These are phyloP conservation scores for Hydractinia symbiolongicarpus DNA, from an alignment of 30 jellyfish, hydroid and myxozoan genomes.

Conservation along the genomic window DNA sequence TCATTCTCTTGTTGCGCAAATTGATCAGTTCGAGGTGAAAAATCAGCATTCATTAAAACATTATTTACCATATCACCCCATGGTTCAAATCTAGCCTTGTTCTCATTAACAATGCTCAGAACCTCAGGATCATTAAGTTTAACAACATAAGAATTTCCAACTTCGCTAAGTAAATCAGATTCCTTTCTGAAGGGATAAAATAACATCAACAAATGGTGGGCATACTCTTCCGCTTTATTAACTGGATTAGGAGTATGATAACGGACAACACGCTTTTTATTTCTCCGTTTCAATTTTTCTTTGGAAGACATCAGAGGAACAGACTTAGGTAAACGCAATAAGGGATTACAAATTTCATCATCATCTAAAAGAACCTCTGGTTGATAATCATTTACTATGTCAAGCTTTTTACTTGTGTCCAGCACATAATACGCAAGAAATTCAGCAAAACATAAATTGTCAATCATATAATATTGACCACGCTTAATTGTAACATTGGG, in stretches of 20 bases:
- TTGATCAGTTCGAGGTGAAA: not conserved
- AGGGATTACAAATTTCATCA: not conserved
- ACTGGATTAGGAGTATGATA: too few relatives aligned
- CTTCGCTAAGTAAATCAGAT: too few relatives aligned
- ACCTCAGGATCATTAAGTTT: not conserved
- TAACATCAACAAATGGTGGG: too few relatives aligned
- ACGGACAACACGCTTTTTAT: too few relatives aligned
- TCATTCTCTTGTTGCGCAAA: not conserved
- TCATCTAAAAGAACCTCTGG: conserved; percentile 15
- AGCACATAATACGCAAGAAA: conserved; percentile 17
- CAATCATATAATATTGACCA: conserved; percentile 15
- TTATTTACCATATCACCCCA: conserved; percentile 10
- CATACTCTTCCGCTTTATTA: too few relatives aligned
- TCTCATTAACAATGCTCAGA: not conserved
- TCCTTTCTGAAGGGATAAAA: too few relatives aligned
- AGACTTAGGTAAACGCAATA: not conserved
- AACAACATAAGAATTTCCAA: too few relatives aligned
- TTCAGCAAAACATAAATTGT: conserved; percentile 25
- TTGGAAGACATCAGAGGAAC: too few relatives aligned
- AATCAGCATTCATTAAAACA: conserved; percentile 1
- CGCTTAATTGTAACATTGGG: conserved; percentile 13
- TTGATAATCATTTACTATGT: conserved; percentile 11
- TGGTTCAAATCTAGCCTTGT: conserved; percentile 11
- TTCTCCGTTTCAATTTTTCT: too few relatives aligned
- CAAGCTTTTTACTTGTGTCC: conserved; percentile 16